Evolutionary conservation across 2,888 invertebrate species (phyloP).

Genomic region (Drosophila imparisetae): DNA sequence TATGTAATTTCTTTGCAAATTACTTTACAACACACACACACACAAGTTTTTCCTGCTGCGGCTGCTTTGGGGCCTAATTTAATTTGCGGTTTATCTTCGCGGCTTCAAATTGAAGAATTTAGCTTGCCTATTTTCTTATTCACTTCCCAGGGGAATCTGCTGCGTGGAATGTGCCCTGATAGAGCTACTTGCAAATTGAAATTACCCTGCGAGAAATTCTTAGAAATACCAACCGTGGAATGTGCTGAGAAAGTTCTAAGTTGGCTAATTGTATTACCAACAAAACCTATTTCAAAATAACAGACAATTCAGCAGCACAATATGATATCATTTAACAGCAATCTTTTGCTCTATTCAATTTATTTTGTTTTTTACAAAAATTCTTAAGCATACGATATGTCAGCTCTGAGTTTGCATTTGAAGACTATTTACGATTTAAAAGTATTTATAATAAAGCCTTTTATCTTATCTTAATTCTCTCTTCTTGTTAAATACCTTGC

Average conservation of each 20-base stretch:
- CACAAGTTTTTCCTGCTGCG: slow-evolving; percentile 36
- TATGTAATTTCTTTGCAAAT: slow-evolving; percentile 79
- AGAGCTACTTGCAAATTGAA: slow-evolving; percentile 38
- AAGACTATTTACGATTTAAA: slow-evolving; percentile 12
- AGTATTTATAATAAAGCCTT: slow-evolving; percentile 9
- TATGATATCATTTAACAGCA: not conserved
- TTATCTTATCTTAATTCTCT: slow-evolving; percentile 7
- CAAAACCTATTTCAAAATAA: not conserved
- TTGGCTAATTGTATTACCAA: not conserved
- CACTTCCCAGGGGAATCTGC: slow-evolving; percentile 39
- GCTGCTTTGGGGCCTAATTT: slow-evolving; percentile 61
- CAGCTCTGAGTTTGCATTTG: not conserved
- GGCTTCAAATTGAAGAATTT: slow-evolving; percentile 36
- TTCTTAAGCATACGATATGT: not conserved
- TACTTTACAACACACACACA: slow-evolving; percentile 52
- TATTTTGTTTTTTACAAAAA: not conserved
- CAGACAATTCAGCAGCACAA: not conserved
- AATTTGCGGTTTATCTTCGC: slow-evolving; percentile 68
- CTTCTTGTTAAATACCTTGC: slow-evolving; percentile 29
- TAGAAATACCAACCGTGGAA: slow-evolving; percentile 27
- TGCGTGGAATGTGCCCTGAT: slow-evolving; percentile 38
- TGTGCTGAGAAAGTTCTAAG: slow-evolving; percentile 22
- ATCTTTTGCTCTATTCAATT: not conserved
- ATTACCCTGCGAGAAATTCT: slow-evolving; percentile 37
- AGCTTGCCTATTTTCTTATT: slow-evolving; percentile 24